Conservation (phyloP, 2,797 vertebrate species). For the Uromys caudimaculatus region DNA sequence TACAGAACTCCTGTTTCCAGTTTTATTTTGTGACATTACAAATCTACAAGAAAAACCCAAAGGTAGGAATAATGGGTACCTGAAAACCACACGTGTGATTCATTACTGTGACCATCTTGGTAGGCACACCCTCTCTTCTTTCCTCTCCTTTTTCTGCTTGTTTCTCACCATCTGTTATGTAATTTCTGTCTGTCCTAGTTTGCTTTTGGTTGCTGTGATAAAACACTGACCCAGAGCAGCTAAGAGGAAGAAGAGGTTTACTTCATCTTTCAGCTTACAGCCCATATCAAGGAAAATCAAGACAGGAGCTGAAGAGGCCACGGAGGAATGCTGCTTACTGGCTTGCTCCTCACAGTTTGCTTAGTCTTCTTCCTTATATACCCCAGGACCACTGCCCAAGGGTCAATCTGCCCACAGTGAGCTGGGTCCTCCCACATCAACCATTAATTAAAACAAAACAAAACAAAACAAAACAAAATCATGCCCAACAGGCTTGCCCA, state of each 20-base stretch:
- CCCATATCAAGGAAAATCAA: not conserved
- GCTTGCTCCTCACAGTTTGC: not conserved
- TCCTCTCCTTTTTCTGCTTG: not conserved
- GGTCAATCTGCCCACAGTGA: not conserved
- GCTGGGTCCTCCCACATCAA: not conserved
- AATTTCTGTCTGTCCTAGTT: not conserved
- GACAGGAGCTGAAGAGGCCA: not conserved
- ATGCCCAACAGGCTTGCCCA: not conserved
- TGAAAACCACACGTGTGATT: not conserved
- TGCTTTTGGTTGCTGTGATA: not conserved
- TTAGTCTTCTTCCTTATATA: not conserved
- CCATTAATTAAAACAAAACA: not conserved
- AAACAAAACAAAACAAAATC: too few relatives aligned
- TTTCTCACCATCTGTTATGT: not conserved
- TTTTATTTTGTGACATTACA: conserved; percentile 27
- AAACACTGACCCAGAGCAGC: not conserved
- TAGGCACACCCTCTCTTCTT: not conserved
- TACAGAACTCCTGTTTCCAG: not conserved
- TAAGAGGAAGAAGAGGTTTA: not conserved
- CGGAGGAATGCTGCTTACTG: not conserved
- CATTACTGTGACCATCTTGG: not conserved
- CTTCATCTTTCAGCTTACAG: not conserved
- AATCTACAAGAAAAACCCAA: not conserved
- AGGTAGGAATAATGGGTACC: not conserved
- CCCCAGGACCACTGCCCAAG: not conserved